phyloP scores from a whole-genome alignment of 2,888 invertebrate genomes.

The Drosophila niveifrons region DNA sequence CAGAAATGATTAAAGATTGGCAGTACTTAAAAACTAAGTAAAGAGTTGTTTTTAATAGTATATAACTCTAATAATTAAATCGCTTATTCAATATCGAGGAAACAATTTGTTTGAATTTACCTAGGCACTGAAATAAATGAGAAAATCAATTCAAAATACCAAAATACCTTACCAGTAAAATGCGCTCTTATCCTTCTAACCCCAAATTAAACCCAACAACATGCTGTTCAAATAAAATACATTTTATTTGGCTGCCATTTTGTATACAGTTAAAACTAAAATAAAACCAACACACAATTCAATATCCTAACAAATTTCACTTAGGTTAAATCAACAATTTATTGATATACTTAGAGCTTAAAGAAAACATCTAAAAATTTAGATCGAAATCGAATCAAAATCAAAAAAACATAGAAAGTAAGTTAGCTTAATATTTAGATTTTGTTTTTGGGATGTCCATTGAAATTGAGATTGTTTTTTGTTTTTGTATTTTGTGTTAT shows the following conservation, averaged over 20 bases:
- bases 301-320: slow-evolving; percentile 48
- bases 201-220: neutral
- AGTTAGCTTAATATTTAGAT: slow-evolving; percentile 36
- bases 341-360: slow-evolving; percentile 33
- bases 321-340: slow-evolving; percentile 54
- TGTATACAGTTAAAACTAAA: slow-evolving; percentile 61
- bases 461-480: slow-evolving; percentile 13
- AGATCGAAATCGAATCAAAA: slow-evolving; percentile 33
- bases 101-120: too few species aligned
- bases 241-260: slow-evolving; percentile 67
- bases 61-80: too few species aligned
- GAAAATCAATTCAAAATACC: neutral
- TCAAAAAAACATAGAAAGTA: slow-evolving; percentile 12
- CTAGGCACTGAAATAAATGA: neutral
- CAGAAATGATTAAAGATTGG: neutral
- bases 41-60: neutral
- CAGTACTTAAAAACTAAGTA: neutral
- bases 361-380: slow-evolving; percentile 13
- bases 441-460: neutral
- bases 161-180: too few species aligned
- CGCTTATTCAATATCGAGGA: too few species aligned
- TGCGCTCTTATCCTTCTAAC: neutral
- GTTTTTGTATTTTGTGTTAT: slow-evolving; percentile 19
- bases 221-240: slow-evolving; percentile 26
- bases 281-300: slow-evolving; percentile 42